phyloP scores from a whole-genome alignment of 2,797 vertebrate genomes.

The Arctocebus calabarensis region DNA sequence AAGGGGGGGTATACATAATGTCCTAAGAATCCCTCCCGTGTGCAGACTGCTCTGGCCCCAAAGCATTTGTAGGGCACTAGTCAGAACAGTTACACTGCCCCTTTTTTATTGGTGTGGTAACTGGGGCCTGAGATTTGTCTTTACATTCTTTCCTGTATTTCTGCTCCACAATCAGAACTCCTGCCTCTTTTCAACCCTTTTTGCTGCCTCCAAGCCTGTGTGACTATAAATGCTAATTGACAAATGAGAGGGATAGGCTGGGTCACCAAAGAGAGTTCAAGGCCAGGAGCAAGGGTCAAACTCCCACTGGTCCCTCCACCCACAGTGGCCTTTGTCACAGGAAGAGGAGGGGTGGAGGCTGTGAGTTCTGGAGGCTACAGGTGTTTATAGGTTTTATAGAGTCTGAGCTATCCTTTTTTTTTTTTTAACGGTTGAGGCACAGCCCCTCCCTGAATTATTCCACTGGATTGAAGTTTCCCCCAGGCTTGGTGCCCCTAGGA shows the following conservation, averaged over 20 bases:
- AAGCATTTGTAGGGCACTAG: background rate
- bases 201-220: background rate
- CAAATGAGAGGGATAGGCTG: background rate
- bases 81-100: background rate
- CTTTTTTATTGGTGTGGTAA: background rate
- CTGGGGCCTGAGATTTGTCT: background rate
- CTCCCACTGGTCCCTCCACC: background rate
- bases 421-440: background rate
- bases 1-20: background rate
- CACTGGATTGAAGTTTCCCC: background rate
- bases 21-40: background rate
- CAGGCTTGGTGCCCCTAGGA: background rate
- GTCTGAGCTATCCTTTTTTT: background rate
- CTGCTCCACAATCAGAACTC: background rate
- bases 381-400: conserved; percentile 36
- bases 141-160: conserved; percentile 2
- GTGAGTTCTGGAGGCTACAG: background rate
- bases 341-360: background rate
- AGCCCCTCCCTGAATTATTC: background rate
- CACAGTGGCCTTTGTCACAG: conserved; percentile 41
- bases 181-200: background rate
- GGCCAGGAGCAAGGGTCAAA: conserved; percentile 48
- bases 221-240: background rate
- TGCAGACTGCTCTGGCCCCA: too few relatives aligned
- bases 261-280: background rate